Base-by-base conservation (phyloP, 2,888 invertebrate species). In the Eupithecia dodoneata region DNA sequence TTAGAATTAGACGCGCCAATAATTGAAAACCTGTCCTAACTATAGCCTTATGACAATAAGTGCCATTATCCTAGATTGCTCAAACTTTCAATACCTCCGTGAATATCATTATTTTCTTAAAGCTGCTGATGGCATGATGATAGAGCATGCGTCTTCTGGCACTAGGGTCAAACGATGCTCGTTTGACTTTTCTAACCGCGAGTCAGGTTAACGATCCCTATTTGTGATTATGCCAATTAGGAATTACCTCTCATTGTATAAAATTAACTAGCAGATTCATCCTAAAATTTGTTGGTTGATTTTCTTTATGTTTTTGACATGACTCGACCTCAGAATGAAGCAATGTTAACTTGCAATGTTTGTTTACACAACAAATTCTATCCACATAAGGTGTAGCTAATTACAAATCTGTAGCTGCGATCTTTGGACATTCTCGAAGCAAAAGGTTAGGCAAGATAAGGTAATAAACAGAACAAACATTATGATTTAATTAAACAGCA, bases 171-270 rank as follows among this genome's bases (percentile, higher is more conserved):
- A 82, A 79, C 80, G 72, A 72, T 71, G 80, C 82, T 82, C 78
- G 82, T 81, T 83, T 83, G 83, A 85, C 85, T 85, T 84, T 86
- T 83, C 83, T 79, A 79, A 71, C 77, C 67, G 73, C 77, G 78
- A 82, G 83, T 79, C 79, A 81, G 85, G 82, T 84, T 83, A 82
- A 83, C 84, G 83, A 86, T 86, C 82, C 80, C 81, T 78, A 83
- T 85, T 83, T 81, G 82, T 81, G 84, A 86, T 85, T 83, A 83
- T 76, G 82, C 82, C 83, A 82, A 84, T 85, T 84, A 83, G 81
- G 79, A 80, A 83, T 85, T 82, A 82, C 77, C 76, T 78, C 75
- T 79, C 76, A 81, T 81, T 81, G 81, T 80, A 80, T 80, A 79
- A 81, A 83, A 82, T 80, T 78, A 78, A 76, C 76, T 77, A 41